Conservation (phyloP, 2,888 invertebrate genomes). For the Diadegma fenestrale region DNA sequence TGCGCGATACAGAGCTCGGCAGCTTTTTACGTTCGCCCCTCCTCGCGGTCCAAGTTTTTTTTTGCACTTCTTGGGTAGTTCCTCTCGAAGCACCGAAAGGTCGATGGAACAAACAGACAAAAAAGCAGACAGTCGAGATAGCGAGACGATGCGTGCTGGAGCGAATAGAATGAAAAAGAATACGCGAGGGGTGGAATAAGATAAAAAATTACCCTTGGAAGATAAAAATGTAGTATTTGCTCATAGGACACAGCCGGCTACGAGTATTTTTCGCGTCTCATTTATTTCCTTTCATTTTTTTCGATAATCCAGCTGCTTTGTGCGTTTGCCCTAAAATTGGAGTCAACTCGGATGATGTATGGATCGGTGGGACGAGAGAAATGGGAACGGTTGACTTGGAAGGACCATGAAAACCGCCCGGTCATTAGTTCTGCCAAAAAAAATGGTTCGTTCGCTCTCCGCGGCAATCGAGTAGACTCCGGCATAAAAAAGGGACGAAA, state of each 20-base stretch:
- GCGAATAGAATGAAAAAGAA: background rate
- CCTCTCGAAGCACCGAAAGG: conserved; percentile 35
- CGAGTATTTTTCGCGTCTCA: background rate
- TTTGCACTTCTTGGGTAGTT: conserved; percentile 21
- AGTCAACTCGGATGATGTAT: conserved; percentile 41
- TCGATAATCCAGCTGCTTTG: conserved; percentile 29
- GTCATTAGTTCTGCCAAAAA: background rate
- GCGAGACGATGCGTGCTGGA: conserved; percentile 9
- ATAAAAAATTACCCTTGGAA: conserved; percentile 39
- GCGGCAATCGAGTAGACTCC: background rate
- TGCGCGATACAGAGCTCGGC: conserved; percentile 16
- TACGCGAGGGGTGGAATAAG: background rate
- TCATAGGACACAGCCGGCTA: conserved; percentile 9
- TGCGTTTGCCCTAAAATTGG: conserved; percentile 30
- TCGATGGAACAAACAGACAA: conserved; percentile 24
- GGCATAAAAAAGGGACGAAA: background rate
- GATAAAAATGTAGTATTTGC: conserved; percentile 28
- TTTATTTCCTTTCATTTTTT: conserved; percentile 15
- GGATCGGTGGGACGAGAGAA: conserved; percentile 17
- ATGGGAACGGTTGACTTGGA: background rate
- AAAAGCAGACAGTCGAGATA: conserved; percentile 12
- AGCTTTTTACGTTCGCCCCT: background rate
- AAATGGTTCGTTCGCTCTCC: conserved; percentile 2
- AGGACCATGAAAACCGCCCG: background rate
- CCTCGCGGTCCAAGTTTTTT: background rate